phyloP scores from a whole-genome alignment of 2,888 invertebrate genomes.

The Agrotis exclamationis region DNA sequence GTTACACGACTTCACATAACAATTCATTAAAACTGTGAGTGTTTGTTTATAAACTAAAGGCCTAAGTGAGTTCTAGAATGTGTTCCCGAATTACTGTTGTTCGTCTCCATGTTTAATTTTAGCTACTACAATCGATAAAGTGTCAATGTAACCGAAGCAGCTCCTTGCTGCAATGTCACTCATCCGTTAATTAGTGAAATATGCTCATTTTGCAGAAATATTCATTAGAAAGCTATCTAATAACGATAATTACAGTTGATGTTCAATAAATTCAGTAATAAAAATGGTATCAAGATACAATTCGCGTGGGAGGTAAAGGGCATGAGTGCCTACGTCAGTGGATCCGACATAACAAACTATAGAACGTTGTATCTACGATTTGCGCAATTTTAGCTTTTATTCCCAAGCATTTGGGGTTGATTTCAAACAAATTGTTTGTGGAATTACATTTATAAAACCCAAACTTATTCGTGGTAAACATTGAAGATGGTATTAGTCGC shows the following conservation, averaged over 20 bases:
- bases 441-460: slow-evolving; percentile 32
- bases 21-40: slow-evolving; percentile 74
- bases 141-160: slow-evolving; percentile 33
- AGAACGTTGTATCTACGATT: slow-evolving; percentile 54
- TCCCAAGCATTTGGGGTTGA: slow-evolving; percentile 26
- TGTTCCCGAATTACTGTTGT: slow-evolving; percentile 17
- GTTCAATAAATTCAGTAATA: slow-evolving; percentile 60
- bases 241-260: slow-evolving; percentile 44
- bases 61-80: slow-evolving; percentile 29
- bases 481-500: slow-evolving; percentile 32
- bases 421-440: slow-evolving; percentile 28
- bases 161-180: slow-evolving; percentile 20
- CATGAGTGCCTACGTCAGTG: slow-evolving; percentile 85
- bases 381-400: slow-evolving; percentile 57
- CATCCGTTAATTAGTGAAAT: slow-evolving; percentile 17
- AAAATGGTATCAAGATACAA: slow-evolving; percentile 65
- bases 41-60: slow-evolving; percentile 80
- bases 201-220: slow-evolving; percentile 26
- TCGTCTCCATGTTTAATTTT: slow-evolving; percentile 37
- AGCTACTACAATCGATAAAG: slow-evolving; percentile 49
- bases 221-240: slow-evolving; percentile 19
- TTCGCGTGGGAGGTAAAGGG: slow-evolving; percentile 86
- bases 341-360: slow-evolving; percentile 70
- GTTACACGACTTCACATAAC: slow-evolving; percentile 80
- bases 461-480: slow-evolving; percentile 48